Base-by-base conservation (phyloP, 2,797 vertebrate genomes). In the Tachyglossus aculeatus region DNA sequence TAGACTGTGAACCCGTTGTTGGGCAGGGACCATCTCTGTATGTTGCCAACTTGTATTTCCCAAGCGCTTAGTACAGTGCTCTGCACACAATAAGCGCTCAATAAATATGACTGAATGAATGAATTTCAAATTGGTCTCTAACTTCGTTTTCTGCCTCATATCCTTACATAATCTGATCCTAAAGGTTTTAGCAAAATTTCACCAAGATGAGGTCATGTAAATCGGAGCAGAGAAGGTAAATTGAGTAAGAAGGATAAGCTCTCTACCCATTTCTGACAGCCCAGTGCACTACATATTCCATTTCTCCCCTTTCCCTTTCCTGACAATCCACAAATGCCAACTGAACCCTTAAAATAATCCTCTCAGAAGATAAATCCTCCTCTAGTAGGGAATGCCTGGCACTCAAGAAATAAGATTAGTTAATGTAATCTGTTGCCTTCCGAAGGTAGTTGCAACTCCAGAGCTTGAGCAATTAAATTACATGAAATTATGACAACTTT, bases 321-420 rank as follows among this genome's bases (percentile, higher is more conserved):
- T 54, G 48, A 51, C 53, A 77, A 33, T 13, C 39, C 9, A 9
- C 18, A 38, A 41, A 19, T 19, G 27, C 32, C n/a, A 36, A 43
- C 67, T 38, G 43, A 58, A 58, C 18, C 67, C 15, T 11, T 40
- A 55, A 55, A 47, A 22, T 55, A 44, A 5, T 45, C 13, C 6
- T 44, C 15, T n/a, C 7, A 39, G 32, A 73, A 75, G 71, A 74
- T 55, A 8, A 33, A 61, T 71, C 65, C 31, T 82, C n/a, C 2
- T 25, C 16, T 67, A 45, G 52, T 65, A 75, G 32, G 11, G 34
- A 11, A 66, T 6, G 22, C 41, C 24, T 58, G 53, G 67, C 66
- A 83, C 86, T 70, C 43, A 67, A 60, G 44, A 77, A 65, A 31
- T 60, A 65, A 63, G 27, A 32, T 67, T 4, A 19, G 7, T 39